phyloP scores from a whole-genome alignment of 2,888 invertebrate genomes.

The Heliconius ismenius region DNA sequence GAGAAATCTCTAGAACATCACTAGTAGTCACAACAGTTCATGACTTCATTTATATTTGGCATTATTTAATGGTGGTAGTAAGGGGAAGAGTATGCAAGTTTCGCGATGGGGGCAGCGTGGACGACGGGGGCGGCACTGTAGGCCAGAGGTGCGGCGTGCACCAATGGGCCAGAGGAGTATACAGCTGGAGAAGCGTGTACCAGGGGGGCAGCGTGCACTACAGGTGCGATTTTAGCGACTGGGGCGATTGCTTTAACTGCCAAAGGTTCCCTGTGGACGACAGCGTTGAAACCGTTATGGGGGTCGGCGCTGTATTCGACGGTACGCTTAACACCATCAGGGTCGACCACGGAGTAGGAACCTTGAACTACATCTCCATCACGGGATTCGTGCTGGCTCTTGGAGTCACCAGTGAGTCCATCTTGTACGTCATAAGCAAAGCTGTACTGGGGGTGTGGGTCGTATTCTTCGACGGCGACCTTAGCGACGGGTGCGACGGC shows the following conservation, averaged over 20 bases:
- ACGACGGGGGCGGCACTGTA: constrained; percentile 62
- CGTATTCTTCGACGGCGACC: constrained; percentile 70
- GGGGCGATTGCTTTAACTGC: constrained; percentile 57
- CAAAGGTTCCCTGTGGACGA: constrained; percentile 74
- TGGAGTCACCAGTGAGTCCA: constrained; percentile 75
- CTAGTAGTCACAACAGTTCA: constrained; percentile 42
- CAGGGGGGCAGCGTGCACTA: constrained; percentile 56
- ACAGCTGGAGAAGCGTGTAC: constrained; percentile 67
- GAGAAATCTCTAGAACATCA: constrained; percentile 35
- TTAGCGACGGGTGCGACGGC: constrained; percentile 54
- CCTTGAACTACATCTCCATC: constrained; percentile 76
- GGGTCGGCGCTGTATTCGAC: constrained; percentile 78
- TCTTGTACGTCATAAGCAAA: constrained; percentile 83
- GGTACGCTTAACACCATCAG: constrained; percentile 80
- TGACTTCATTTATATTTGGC: constrained; percentile 54
- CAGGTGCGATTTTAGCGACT: constrained; percentile 52
- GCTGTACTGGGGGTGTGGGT: constrained; percentile 73
- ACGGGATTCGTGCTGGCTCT: constrained; percentile 73
- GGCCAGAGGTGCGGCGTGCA: constrained; percentile 51
- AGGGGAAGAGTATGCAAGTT: constrained; percentile 58
- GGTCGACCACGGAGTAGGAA: constrained; percentile 79
- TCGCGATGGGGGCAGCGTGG: constrained; percentile 48
- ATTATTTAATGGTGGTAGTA: constrained; percentile 68
- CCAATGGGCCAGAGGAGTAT: constrained; percentile 47
- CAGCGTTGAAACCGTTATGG: constrained; percentile 81